A percentile compares a stretch with the other conserved stretches of the same genome.
Evolutionary conservation across 2,797 vertebrate genomes (phyloP).

Genomic region (Urophycis tenuis): DNA sequence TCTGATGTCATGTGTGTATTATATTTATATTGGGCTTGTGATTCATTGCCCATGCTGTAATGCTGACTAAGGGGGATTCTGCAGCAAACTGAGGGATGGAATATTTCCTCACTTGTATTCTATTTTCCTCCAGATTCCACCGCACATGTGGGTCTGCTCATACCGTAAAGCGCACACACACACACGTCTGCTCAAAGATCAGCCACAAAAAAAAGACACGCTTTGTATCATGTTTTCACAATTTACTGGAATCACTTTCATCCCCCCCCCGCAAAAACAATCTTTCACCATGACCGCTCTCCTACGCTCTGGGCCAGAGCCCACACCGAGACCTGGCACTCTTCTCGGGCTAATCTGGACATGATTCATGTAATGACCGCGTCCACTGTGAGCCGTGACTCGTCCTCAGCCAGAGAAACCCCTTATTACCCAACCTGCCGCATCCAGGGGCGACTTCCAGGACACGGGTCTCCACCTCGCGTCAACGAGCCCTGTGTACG

Average conservation of each 20-base stretch:
- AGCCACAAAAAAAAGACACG: too few relatives aligned
- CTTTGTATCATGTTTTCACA: too few relatives aligned
- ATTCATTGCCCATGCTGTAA: neutral
- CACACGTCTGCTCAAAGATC: too few relatives aligned
- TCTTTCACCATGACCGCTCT: neutral
- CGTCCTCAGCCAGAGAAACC: neutral
- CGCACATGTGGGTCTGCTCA: neutral
- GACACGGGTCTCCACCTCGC: neutral
- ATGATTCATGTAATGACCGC: neutral
- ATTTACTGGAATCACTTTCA: neutral
- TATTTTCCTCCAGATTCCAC: neutral
- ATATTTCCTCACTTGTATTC: neutral
- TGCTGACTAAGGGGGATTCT: neutral
- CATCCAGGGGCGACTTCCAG: neutral
- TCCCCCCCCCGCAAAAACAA: neutral
- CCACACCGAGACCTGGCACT: neutral
- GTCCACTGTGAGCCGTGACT: neutral
- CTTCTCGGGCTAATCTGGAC: neutral
- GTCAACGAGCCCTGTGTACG: neutral
- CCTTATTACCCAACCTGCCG: neutral
- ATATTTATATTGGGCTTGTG: neutral
- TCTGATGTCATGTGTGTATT: slow-evolving; percentile 22
- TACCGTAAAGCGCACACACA: too few relatives aligned
- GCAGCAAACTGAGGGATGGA: neutral
- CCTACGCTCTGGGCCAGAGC: neutral